Conservation (phyloP, 2,797 vertebrate genomes). For the Pseudochirops corinnae region DNA sequence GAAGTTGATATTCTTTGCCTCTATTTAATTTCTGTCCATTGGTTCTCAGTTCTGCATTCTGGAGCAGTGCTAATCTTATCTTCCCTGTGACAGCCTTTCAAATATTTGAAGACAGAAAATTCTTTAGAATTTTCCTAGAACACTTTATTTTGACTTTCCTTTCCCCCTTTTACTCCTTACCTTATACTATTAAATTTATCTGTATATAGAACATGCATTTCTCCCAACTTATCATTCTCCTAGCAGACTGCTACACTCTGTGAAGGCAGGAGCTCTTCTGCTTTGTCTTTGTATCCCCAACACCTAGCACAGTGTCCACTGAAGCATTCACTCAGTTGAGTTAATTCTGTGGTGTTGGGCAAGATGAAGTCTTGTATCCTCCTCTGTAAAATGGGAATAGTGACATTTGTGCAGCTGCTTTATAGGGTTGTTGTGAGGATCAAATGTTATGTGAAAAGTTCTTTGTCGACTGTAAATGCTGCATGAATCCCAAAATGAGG, state of each 20-base stretch:
- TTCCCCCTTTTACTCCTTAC: background rate
- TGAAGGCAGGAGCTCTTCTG: background rate
- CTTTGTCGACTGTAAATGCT: background rate
- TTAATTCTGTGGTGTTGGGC: background rate
- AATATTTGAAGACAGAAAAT: background rate
- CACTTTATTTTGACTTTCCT: background rate
- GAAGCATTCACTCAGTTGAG: background rate
- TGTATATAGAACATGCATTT: background rate
- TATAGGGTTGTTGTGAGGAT: background rate
- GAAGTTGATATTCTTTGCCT: background rate
- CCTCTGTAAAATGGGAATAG: background rate
- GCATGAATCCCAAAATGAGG: background rate
- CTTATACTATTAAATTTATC: background rate
- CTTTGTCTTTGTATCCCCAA: background rate
- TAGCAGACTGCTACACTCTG: background rate
- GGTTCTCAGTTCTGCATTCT: background rate
- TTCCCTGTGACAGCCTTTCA: background rate
- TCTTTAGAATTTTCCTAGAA: background rate
- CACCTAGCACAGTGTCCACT: background rate
- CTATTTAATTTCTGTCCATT: background rate
- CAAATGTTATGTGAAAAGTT: too few relatives aligned
- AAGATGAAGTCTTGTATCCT: background rate
- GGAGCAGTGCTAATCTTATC: background rate
- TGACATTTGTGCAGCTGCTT: background rate
- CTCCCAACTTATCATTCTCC: background rate